Evolutionary conservation across 2,888 invertebrate species (phyloP).

Genomic region (Nineta flava): DNA sequence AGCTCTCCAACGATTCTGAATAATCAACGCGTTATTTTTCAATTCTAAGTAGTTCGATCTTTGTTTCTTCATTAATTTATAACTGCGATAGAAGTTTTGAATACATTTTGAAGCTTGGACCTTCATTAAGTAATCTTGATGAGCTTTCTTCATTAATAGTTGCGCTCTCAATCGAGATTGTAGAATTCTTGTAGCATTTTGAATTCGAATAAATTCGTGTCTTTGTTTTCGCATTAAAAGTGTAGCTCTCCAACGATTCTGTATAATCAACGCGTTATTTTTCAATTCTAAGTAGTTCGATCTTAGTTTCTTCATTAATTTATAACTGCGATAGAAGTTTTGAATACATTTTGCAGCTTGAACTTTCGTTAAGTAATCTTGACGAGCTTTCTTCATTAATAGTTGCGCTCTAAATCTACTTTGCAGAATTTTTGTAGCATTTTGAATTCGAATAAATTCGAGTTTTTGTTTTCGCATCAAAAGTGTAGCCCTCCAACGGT

Average conservation of each 20-base stretch:
- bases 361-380: conserved; percentile 14
- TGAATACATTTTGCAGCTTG: conserved; percentile 21
- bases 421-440: conserved; percentile 22
- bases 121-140: conserved; percentile 14
- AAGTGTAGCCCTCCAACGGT: conserved; percentile 23
- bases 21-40: conserved; percentile 15
- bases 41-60: conserved; percentile 9
- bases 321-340: conserved; percentile 19
- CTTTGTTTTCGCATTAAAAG: conserved; percentile 21
- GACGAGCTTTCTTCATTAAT: conserved; percentile 20
- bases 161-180: conserved; percentile 27
- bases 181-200: conserved; percentile 17
- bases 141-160: conserved; percentile 21
- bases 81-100: conserved; percentile 24
- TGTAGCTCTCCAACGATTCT: conserved; percentile 26
- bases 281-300: conserved; percentile 8
- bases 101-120: conserved; percentile 16
- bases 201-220: conserved; percentile 13
- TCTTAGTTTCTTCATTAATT: conserved; percentile 6
- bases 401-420: conserved; percentile 24
- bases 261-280: conserved; percentile 20
- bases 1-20: conserved; percentile 28
- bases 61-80: conserved; percentile 3
- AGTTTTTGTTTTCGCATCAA: conserved; percentile 20
- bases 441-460: conserved; percentile 13